Base-by-base conservation (phyloP, 2,113 vertebrate genomes). In the Labrus mixtus region DNA sequence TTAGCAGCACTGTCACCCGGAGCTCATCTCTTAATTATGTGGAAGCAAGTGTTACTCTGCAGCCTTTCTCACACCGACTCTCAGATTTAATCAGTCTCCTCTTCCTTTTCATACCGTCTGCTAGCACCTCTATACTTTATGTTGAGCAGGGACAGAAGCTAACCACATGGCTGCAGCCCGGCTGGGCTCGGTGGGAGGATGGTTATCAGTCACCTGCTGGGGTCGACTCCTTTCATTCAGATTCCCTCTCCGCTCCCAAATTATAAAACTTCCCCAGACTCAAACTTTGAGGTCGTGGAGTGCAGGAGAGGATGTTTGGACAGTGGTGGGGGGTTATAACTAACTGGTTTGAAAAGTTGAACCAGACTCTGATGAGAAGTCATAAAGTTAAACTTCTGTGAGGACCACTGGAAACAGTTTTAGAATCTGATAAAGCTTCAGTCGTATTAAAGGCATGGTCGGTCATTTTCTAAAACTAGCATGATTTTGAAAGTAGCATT, bases 161-260 rank as follows among this genome's bases (percentile, higher is more conserved):
- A 50, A 68, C 16, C 87, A 89, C 81, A 86, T 86, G 87, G 87
- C 68, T 10, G 67, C 59, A 68, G 76, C 37, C 68, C 4, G 55
- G 64, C 9, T 17, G 45, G 16, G 45, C 45, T 17, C 15, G 1
- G 72, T 39, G 45, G 1, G 10, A 73, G 69, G 72, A 10, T 71
- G 54, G 67, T 36, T 76, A 82, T 84, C 73, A 78, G 88, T 86
- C 82, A 73, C 81, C 81, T 76, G 73, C 79, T 57, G 78, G 68
- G 68, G 68, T 76, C n/a, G 45, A 73, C 83, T 65, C 51, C 15
- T 75, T 78, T 67, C 59, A 82, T 80, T 82, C 15, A 3, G 43
- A 68, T 73, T 16, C 10, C 29, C 19, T 43, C 53, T 62, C 59
- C 53, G 74, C 65, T 77, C 76, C 62, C 41, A 19, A 67, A 79